Evolutionary conservation across 2,888 invertebrate species (phyloP).

Genomic region (Nemapogon koenigi): DNA sequence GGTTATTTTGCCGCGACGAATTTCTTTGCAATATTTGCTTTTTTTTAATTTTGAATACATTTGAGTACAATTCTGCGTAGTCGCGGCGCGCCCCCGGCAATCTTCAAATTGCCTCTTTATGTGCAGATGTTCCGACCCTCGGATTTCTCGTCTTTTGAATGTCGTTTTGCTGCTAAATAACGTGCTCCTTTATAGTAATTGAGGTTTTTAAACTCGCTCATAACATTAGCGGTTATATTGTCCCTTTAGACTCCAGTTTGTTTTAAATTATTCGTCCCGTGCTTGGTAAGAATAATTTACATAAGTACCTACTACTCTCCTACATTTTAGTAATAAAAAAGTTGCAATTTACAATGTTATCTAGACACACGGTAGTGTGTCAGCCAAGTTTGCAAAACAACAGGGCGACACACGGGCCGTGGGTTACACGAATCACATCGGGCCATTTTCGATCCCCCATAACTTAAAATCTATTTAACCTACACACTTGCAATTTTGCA

Average conservation of each 20-base stretch:
- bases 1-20: constrained; percentile 62
- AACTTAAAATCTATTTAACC: too few species aligned
- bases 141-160: constrained; percentile 63
- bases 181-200: constrained; percentile 58
- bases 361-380: too few species aligned
- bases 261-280: not conserved
- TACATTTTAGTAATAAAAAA: too few species aligned
- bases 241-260: not conserved
- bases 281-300: too few species aligned
- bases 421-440: too few species aligned
- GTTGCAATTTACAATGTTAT: too few species aligned
- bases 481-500: too few species aligned
- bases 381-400: too few species aligned
- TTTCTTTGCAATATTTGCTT: constrained; percentile 54
- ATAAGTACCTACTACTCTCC: constrained; percentile 12
- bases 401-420: too few species aligned
- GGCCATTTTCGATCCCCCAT: too few species aligned
- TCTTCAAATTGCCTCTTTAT: constrained; percentile 66
- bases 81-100: constrained; percentile 60
- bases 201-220: constrained; percentile 25
- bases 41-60: constrained; percentile 60
- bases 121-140: constrained; percentile 63
- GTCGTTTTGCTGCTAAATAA: constrained; percentile 64
- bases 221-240: constrained; percentile 8
- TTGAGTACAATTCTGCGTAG: constrained; percentile 57